phyloP scores from a whole-genome alignment of 2,888 invertebrate genomes.

The Hirtodrosophila histrioides region DNA sequence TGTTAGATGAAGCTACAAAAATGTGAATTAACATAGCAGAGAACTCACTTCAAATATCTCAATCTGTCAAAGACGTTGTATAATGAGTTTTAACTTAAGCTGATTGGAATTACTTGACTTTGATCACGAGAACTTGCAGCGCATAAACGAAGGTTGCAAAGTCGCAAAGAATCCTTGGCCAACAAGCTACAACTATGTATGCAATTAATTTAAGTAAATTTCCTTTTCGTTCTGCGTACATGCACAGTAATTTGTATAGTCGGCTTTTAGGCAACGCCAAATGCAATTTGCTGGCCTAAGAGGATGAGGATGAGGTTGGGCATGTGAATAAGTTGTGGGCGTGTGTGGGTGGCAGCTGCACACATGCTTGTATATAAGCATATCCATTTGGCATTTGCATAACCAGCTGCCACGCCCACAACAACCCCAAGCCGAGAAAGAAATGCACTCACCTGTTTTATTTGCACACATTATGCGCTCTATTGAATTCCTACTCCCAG shows the following conservation, averaged over 20 bases:
- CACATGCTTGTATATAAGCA: slow-evolving; percentile 4
- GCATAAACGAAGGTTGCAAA: slow-evolving; percentile 13
- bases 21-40: too few species aligned
- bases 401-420: slow-evolving; percentile 32
- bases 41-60: too few species aligned
- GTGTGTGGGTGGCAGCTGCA: neutral
- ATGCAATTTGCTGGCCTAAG: slow-evolving; percentile 38
- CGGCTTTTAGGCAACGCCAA: slow-evolving; percentile 47
- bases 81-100: neutral
- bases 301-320: slow-evolving; percentile 14
- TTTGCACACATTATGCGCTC: slow-evolving; percentile 75
- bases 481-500: slow-evolving; percentile 58
- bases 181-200: slow-evolving; percentile 14
- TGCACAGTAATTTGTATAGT: slow-evolving; percentile 31
- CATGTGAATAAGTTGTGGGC: too few species aligned
- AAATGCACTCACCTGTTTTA: slow-evolving; percentile 71
- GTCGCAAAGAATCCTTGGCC: slow-evolving; percentile 9
- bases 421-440: slow-evolving; percentile 16
- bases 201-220: slow-evolving; percentile 70
- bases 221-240: slow-evolving; percentile 24
- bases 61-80: too few species aligned
- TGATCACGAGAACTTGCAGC: slow-evolving; percentile 2
- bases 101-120: slow-evolving; percentile 12
- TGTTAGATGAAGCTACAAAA: too few species aligned
- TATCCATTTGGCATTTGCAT: slow-evolving; percentile 46